These are phyloP conservation scores for Molanna angustata DNA, from an alignment of 2,888 invertebrate genomes.

Conservation along the genomic window DNA sequence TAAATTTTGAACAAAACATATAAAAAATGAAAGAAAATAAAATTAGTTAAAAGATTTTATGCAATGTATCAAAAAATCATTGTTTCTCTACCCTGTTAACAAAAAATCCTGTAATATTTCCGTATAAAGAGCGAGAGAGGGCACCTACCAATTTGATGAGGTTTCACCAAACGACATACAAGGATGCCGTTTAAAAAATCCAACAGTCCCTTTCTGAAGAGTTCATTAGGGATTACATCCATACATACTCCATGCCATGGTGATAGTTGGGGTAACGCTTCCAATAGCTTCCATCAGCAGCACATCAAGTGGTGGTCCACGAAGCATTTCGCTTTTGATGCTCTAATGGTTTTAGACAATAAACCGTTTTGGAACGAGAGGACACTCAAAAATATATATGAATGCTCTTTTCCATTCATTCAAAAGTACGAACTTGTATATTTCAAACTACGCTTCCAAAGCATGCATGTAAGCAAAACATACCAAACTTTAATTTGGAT, in stretches of 20 bases:
- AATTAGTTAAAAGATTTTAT: too few relatives aligned
- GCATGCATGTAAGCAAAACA: too few relatives aligned
- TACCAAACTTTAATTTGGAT: too few relatives aligned
- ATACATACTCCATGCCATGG: background rate
- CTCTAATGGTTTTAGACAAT: conserved; percentile 31
- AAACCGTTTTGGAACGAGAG: conserved; percentile 31
- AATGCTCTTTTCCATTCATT: conserved; percentile 30
- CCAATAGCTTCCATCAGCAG: too few relatives aligned
- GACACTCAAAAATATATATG: conserved; percentile 21
- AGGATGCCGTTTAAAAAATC: conserved; percentile 9
- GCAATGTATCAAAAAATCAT: too few relatives aligned
- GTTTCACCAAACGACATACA: too few relatives aligned
- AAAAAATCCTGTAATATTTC: conserved; percentile 6
- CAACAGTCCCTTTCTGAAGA: conserved; percentile 9
- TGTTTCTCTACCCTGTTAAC: background rate
- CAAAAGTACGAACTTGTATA: background rate
- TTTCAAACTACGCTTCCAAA: too few relatives aligned
- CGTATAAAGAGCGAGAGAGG: too few relatives aligned
- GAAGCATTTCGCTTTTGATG: conserved; percentile 13
- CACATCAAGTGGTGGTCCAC: too few relatives aligned
- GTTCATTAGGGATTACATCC: conserved; percentile 20
- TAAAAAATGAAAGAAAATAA: too few relatives aligned
- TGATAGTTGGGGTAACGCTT: conserved; percentile 8
- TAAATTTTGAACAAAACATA: too few relatives aligned
- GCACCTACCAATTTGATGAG: too few relatives aligned